Base-by-base conservation (phyloP, 2,888 invertebrate species). In the Junonia oenone region DNA sequence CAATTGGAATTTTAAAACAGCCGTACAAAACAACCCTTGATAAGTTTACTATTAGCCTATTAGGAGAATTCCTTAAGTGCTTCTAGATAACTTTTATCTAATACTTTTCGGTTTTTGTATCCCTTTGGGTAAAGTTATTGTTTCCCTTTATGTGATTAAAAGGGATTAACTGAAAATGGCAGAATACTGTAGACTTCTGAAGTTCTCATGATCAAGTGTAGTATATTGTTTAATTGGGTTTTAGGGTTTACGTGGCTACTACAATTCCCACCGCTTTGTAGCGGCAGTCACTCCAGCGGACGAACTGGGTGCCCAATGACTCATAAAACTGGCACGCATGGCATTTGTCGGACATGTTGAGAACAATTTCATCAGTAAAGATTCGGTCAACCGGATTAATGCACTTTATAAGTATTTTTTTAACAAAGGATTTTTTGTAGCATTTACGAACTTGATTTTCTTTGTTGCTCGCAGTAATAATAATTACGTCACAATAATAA, bases 401-500 rank as follows among this genome's bases (percentile, higher is more conserved):
- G n/a, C n/a, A 22, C 29, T 63, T 67, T 64, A n/a, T 15, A 19
- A 2, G 19, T n/a, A 40, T 63, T 67, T 69, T 69, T 75, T 48
- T 48, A 57, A 64, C 66, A 64, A 67, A 68, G 59, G 60, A 60
- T 50, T 54, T 63, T 51, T 57, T 64, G 63, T 67, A 67, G 69
- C 69, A 69, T 70, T 66, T 59, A 72, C 73, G 68, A 75, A 68
- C 71, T 80, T 68, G 68, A 75, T 81, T 81, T 83, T 84, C 88
- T 89, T 87, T 89, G 88, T 89, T 84, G 73, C 69, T 71, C 72
- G 67, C 63, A 72, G 75, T 71, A 75, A 75, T 76, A 78, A 78
- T 75, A 76, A 78, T 86, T 81, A 85, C 87, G 86, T 86, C 85
- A 87, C 78, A 82, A 79, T 82, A 79, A 83, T 82, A 78, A 84